Percentiles rank a stretch among this genome's conserved stretches.
Evolutionary conservation across 2,888 invertebrate genomes (phyloP).

Genomic region (Panopea generosa): DNA sequence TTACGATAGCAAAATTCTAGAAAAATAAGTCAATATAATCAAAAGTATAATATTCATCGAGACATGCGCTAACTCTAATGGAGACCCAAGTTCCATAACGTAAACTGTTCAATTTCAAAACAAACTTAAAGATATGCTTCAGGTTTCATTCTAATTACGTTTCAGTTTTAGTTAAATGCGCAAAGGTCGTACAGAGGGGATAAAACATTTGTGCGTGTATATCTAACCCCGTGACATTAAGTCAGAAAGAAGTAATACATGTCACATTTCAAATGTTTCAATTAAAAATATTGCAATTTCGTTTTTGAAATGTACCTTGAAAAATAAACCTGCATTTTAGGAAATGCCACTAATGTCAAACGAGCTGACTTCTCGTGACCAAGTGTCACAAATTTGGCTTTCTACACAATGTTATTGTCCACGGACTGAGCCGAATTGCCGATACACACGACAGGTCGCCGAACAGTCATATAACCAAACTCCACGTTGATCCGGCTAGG

Average conservation of each 20-base stretch:
- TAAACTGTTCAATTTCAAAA: too few species aligned
- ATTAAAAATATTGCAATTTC: neutral
- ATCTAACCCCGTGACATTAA: constrained; percentile 4
- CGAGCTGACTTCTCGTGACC: constrained; percentile 51
- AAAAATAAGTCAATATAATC: too few species aligned
- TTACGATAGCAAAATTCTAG: too few species aligned
- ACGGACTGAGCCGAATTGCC: constrained; percentile 10
- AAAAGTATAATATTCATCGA: too few species aligned
- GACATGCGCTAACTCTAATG: too few species aligned
- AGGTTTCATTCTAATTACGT: too few species aligned
- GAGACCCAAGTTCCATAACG: too few species aligned
- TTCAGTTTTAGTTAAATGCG: too few species aligned
- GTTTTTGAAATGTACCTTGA: constrained; percentile 16
- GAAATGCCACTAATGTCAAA: constrained; percentile 62
- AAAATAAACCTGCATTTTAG: constrained; percentile 15
- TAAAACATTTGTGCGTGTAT: neutral
- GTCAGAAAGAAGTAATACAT: constrained; percentile 7
- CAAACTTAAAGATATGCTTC: too few species aligned
- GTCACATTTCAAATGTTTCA: neutral
- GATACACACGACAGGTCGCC: constrained; percentile 20
- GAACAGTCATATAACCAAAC: neutral
- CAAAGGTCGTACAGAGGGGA: too few species aligned
- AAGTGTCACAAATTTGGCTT: constrained; percentile 40
- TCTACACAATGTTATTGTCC: constrained; percentile 33
- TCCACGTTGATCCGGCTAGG: too few species aligned